These are phyloP conservation scores for Monoplex corrugatus DNA, from an alignment of 2,888 invertebrate species.

Conservation along the genomic window DNA sequence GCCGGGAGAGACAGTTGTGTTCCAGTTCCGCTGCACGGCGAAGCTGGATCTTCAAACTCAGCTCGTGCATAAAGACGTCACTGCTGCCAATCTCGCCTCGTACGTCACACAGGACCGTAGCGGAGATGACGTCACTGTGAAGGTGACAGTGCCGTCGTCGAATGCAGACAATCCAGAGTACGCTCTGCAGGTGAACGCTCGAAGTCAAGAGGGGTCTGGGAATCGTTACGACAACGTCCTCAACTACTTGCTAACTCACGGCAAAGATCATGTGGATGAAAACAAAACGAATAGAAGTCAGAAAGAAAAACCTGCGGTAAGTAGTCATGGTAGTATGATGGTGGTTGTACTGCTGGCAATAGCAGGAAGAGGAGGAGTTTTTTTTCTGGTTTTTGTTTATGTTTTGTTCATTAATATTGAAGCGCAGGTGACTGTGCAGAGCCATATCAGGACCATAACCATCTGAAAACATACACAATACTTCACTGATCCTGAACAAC, in stretches of 20 bases:
- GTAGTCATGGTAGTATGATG: no score
- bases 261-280: not conserved
- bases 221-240: conserved; percentile 57
- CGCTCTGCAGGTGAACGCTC: conserved; percentile 68
- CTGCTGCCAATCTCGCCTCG: conserved; percentile 26
- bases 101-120: conserved; percentile 43
- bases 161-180: conserved; percentile 68
- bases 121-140: conserved; percentile 49
- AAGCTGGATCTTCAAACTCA: conserved; percentile 55
- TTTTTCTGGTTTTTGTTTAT: not conserved
- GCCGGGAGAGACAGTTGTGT: conserved; percentile 55
- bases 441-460: no score
- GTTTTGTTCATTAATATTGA: not conserved
- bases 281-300: not conserved
- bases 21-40: conserved; percentile 59
- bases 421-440: no score
- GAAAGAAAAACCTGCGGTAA: not conserved
- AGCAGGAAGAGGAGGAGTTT: no score
- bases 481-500: no score
- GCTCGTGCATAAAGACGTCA: conserved; percentile 56
- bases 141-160: conserved; percentile 56
- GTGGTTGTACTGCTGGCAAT: no score
- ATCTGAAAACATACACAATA: not conserved
- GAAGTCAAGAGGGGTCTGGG: conserved; percentile 40
- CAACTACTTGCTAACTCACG: conserved; percentile 63